Percentiles rank a stretch among this genome's conserved stretches.
phyloP scores from a whole-genome alignment of 2,888 invertebrate species.

The Diaphora mendica region DNA sequence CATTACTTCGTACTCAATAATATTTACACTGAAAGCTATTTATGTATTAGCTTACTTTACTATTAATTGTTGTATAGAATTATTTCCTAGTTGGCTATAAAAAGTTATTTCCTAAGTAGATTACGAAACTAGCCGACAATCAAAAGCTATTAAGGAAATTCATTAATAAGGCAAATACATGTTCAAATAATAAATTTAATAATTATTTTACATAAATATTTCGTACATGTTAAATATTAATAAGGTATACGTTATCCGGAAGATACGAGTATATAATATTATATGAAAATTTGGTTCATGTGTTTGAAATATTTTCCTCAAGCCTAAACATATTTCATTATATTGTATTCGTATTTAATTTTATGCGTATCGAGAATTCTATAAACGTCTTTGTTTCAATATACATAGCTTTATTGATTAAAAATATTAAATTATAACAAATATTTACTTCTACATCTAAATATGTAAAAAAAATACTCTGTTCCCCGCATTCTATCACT shows the following conservation, averaged over 20 bases:
- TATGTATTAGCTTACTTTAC: not conserved
- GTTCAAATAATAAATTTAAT: not conserved
- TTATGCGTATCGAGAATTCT: not conserved
- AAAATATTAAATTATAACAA: not conserved
- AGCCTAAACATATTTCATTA: not conserved
- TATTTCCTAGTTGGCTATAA: not conserved
- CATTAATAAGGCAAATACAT: not conserved
- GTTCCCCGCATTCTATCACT: not conserved
- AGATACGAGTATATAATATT: not conserved
- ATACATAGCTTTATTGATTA: not conserved
- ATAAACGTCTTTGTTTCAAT: not conserved
- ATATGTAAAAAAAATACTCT: not conserved
- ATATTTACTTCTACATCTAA: not conserved
- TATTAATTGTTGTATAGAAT: not conserved
- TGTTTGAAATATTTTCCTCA: not conserved
- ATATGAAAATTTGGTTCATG: not conserved
- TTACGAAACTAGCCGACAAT: constrained; percentile 2
- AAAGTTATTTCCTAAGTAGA: not conserved
- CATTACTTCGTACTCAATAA: not conserved
- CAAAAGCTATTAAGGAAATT: constrained; percentile 2
- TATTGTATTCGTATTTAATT: not conserved
- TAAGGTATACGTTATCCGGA: not conserved
- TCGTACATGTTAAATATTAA: not conserved
- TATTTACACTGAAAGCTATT: not conserved
- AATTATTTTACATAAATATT: not conserved